Base-by-base conservation (phyloP, 2,113 vertebrate genomes). In the Gallinago undulata region DNA sequence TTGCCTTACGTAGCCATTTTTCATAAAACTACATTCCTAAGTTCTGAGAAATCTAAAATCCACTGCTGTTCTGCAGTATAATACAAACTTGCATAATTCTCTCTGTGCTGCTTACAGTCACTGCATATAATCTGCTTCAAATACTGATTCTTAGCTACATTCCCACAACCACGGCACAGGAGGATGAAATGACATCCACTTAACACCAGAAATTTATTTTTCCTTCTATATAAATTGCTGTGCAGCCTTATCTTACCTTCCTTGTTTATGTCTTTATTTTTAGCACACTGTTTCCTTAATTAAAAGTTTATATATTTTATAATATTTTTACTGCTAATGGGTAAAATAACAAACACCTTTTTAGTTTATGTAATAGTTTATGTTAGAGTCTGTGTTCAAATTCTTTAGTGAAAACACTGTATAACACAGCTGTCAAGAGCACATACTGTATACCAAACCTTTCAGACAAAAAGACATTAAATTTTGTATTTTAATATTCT, bases 381-480 rank as follows among this genome's bases (percentile, higher is more conserved):
- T 77, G 68, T 24, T 69, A 70, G 51, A 81, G 80, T 17, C 37
- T 41, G 16, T 24, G 60, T 70, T 92, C 80, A 84, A 69, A 62
- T 47, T 47, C 76, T 66, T 70, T 7, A 60, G 59, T 78, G 80
- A 84, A 93, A 87, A 76, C 85, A 59, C 39, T 39, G 39, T 55
- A 85, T 51, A 94, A 93, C 85, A 87, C 81, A 84, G 87, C 94
- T 96, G 93, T 95, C 96, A 97, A 94, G 75, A 94, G 67, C 89
- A 89, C 89, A 86, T 91, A 94, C 94, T 93, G 45, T 24, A 68
- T 57, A 92, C 75, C 84, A 81, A 93, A 94, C 84, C 57, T 60
- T 95, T 63, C 93, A 95, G 95, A 98, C 79, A 97, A 97, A 96
- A 94, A 97, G 96, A 92, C 89, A 96, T 87, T 88, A 97, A 69